These are phyloP conservation scores for Phaethon lepturus DNA, from an alignment of 2,113 vertebrate species.

Conservation along the genomic window DNA sequence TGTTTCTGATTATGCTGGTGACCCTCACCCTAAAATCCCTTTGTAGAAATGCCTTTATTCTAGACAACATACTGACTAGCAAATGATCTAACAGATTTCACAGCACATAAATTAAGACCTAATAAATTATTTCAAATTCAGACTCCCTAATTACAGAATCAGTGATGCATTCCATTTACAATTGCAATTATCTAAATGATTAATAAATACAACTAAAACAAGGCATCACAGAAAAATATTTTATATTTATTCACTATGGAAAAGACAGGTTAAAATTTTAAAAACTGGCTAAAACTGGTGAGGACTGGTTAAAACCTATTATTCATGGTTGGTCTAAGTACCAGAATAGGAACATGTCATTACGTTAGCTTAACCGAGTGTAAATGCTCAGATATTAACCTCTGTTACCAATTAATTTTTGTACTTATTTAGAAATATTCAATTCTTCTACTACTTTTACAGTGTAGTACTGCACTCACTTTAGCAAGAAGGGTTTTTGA, in stretches of 20 bases:
- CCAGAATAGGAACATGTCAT: not conserved
- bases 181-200: slow-evolving; percentile 65
- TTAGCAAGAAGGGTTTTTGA: not conserved
- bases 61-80: slow-evolving; percentile 81
- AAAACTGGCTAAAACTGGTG: not conserved
- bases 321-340: not conserved
- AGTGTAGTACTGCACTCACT: not conserved
- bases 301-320: not conserved
- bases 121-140: slow-evolving; percentile 79
- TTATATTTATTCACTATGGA: not conserved
- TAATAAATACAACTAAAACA: slow-evolving; percentile 58
- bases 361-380: not conserved
- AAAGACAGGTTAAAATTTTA: slow-evolving; percentile 13
- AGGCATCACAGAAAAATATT: not conserved
- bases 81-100: slow-evolving; percentile 87
- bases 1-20: slow-evolving; percentile 85
- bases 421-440: not conserved
- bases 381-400: not conserved
- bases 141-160: slow-evolving; percentile 73
- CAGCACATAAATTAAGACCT: slow-evolving; percentile 86
- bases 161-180: slow-evolving; percentile 67
- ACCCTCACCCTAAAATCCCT: slow-evolving; percentile 82
- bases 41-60: slow-evolving; percentile 83
- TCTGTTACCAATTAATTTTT: not conserved
- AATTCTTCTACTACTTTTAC: not conserved